Base-by-base conservation (phyloP, 2,113 vertebrate species). In the Engystomops pustulosus region DNA sequence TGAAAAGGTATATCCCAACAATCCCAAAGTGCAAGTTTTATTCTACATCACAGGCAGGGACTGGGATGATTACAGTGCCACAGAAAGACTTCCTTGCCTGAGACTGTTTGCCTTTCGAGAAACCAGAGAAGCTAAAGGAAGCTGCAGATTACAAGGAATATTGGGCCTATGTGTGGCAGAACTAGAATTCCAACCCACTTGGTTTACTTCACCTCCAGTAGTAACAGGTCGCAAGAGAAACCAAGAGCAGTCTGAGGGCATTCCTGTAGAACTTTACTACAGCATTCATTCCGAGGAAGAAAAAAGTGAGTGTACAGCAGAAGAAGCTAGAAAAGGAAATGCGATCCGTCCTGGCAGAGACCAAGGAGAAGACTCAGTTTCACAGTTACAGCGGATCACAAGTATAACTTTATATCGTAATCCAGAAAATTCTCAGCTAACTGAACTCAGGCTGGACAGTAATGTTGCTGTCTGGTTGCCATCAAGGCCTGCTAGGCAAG, bases 241-340 rank as follows among this genome's bases (percentile, higher is more conserved):
- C 0, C 18, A 1, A 0, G 95, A 95, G 15, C 89, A 83, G 27
- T 86, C 88, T 0, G 95, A 96, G 41, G 96, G 95, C 18, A 96
- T 94, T 17, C 89, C 92, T 0, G 95, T 99, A 88, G 98, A 98
- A 88, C 95, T 99, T 0, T 99, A 99, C 87, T 99, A 98, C 70
- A 82, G 93, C 0, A 84, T 97, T n/a, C 95, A 95, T 80, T 87
- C 90, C 0, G 91, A 91, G 2, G 90, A 88, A 0, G 94, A 94
- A 4, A 92, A 88, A 0, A 94, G 92, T 0, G 95, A 94, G 80
- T 98, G 97, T 41, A 87, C 90, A 0, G 85, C 90, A 0, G 95
- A 96, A 36, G 97, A 97, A 68, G 7, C 89, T 30, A 88, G 94
- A 74, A 96, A 95, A 67, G 95, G 92, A 32, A 94, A 91, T 17